Evolutionary conservation across 2,113 vertebrate genomes (phyloP).

Genomic region (Chlorodrepanis virens): DNA sequence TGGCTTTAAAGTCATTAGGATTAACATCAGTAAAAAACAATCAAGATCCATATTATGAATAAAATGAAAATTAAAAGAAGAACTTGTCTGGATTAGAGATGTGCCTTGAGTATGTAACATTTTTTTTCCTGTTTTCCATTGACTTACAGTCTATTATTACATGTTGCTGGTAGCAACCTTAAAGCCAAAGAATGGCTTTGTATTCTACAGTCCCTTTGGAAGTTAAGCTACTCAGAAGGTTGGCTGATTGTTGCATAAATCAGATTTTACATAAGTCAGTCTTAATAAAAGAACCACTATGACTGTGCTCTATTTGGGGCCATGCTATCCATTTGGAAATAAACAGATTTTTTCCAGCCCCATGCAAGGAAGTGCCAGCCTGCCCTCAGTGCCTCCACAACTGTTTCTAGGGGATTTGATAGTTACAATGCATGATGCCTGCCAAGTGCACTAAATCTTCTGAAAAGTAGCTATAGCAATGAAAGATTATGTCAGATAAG

Average conservation of each 20-base stretch:
- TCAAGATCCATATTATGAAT: neutral
- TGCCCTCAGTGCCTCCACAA: neutral
- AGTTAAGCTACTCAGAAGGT: conserved; percentile 17
- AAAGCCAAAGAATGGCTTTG: conserved; percentile 36
- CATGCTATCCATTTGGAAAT: neutral
- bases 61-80: neutral
- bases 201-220: neutral
- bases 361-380: neutral
- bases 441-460: neutral
- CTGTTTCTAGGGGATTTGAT: neutral
- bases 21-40: neutral
- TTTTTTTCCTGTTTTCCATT: neutral
- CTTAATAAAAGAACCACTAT: conserved; percentile 9
- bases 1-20: neutral
- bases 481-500: neutral
- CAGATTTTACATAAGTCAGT: conserved; percentile 28
- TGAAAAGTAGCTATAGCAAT: conserved; percentile 1
- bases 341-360: neutral
- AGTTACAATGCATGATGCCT: neutral
- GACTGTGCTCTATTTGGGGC: neutral
- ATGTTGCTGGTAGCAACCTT: conserved; percentile 53
- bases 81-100: neutral
- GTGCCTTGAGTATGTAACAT: neutral
- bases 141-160: conserved; percentile 15
- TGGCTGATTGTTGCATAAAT: neutral